Evolutionary conservation across 2,888 invertebrate genomes (phyloP).

Genomic region (Drosophila neoperkinsi): DNA sequence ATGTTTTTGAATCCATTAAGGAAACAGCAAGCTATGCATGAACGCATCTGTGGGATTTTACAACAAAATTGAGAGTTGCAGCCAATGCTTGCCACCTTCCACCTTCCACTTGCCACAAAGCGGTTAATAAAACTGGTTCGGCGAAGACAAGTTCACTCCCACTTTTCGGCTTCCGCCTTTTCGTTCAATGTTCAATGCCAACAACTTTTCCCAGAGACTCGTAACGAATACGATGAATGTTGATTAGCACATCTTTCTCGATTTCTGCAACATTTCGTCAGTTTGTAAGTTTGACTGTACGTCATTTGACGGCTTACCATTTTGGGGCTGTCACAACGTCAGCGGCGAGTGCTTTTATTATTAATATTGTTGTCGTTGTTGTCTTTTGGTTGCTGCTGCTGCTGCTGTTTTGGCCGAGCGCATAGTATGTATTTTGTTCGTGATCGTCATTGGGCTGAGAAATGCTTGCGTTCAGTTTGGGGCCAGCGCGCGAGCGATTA

Average conservation of each 20-base stretch:
- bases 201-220: conserved; percentile 24
- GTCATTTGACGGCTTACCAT: conserved; percentile 21
- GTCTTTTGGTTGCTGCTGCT: conserved; percentile 24
- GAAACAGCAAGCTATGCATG: background rate
- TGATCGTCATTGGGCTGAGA: conserved; percentile 65
- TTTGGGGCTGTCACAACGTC: conserved; percentile 61
- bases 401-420: conserved; percentile 45
- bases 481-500: conserved; percentile 60
- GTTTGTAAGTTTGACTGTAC: conserved; percentile 16
- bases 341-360: conserved; percentile 47
- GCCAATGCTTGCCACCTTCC: background rate
- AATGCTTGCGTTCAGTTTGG: conserved; percentile 67
- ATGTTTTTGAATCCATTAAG: conserved; percentile 1
- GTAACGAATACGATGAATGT: conserved; percentile 18
- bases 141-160: background rate
- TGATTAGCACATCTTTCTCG: conserved; percentile 50
- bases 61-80: background rate
- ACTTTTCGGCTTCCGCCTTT: conserved; percentile 43
- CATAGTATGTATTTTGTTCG: conserved; percentile 58
- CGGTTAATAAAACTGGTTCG: background rate
- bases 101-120: background rate
- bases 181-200: conserved; percentile 36
- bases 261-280: conserved; percentile 30
- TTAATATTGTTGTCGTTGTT: conserved; percentile 23
- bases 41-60: background rate